These are phyloP conservation scores for Falco cherrug DNA, from an alignment of 2,797 vertebrate species.

Conservation along the genomic window DNA sequence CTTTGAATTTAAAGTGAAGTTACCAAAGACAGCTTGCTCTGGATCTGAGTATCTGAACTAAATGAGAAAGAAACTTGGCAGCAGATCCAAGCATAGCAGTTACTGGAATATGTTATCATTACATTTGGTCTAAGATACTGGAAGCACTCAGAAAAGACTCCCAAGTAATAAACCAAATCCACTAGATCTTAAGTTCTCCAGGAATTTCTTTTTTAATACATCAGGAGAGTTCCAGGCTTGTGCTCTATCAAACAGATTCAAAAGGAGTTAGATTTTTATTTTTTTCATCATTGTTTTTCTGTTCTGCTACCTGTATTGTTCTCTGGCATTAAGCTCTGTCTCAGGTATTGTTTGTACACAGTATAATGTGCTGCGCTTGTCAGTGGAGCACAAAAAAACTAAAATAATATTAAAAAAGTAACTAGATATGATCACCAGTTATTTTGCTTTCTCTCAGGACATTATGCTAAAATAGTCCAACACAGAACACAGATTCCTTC, in stretches of 20 bases:
- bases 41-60: neutral
- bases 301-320: neutral
- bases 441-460: neutral
- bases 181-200: neutral
- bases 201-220: neutral
- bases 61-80: neutral
- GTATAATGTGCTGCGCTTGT: neutral
- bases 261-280: neutral
- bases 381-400: neutral
- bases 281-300: neutral
- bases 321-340: neutral
- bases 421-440: neutral
- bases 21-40: neutral
- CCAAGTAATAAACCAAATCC: neutral
- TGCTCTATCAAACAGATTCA: neutral
- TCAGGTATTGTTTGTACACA: neutral
- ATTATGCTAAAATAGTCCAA: neutral
- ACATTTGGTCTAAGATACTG: neutral
- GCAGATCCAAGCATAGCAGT: neutral
- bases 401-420: neutral
- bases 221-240: neutral
- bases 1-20: neutral
- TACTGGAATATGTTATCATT: neutral
- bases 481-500: neutral
- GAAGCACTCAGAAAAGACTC: neutral